A percentile compares a stretch with the other conserved stretches of the same genome.
Evolutionary conservation across 2,797 vertebrate genomes (phyloP).

Genomic region (Pithecia hirsuta): DNA sequence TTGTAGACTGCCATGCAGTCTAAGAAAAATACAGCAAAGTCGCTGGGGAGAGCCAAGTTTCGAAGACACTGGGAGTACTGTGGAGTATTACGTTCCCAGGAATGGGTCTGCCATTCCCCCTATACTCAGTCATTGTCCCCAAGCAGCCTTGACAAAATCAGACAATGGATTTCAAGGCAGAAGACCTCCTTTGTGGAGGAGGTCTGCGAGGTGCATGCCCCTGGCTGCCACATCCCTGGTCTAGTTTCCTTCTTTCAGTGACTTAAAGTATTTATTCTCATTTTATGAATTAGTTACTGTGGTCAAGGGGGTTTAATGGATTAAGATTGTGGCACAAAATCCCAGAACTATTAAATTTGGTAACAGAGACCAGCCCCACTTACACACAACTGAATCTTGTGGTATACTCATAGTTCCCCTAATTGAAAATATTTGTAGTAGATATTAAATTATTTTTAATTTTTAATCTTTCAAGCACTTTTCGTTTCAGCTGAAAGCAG

Average conservation of each 20-base stretch:
- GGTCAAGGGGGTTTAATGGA: slow-evolving; percentile 43
- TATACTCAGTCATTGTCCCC: neutral
- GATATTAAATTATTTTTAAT: slow-evolving; percentile 51
- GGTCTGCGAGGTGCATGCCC: neutral
- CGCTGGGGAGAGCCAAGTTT: neutral
- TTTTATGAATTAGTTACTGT: slow-evolving; percentile 63
- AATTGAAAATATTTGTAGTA: slow-evolving; percentile 54
- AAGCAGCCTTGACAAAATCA: neutral
- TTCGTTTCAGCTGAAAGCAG: slow-evolving; percentile 11
- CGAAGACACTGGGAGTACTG: neutral
- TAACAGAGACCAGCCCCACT: slow-evolving; percentile 44
- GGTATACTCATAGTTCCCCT: slow-evolving; percentile 1
- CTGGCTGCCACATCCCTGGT: neutral
- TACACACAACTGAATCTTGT: neutral
- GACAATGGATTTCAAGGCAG: neutral
- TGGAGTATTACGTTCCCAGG: neutral
- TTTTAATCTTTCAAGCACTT: slow-evolving; percentile 45
- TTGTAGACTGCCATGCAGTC: neutral
- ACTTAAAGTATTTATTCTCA: slow-evolving; percentile 52
- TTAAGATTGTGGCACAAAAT: slow-evolving; percentile 22
- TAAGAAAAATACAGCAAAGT: neutral
- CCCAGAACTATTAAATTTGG: slow-evolving; percentile 46
- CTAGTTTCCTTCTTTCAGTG: slow-evolving; percentile 8
- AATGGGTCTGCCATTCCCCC: neutral
- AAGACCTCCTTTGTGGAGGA: neutral